Conservation (phyloP, 2,113 vertebrate genomes). For the Eurypyga helias region DNA sequence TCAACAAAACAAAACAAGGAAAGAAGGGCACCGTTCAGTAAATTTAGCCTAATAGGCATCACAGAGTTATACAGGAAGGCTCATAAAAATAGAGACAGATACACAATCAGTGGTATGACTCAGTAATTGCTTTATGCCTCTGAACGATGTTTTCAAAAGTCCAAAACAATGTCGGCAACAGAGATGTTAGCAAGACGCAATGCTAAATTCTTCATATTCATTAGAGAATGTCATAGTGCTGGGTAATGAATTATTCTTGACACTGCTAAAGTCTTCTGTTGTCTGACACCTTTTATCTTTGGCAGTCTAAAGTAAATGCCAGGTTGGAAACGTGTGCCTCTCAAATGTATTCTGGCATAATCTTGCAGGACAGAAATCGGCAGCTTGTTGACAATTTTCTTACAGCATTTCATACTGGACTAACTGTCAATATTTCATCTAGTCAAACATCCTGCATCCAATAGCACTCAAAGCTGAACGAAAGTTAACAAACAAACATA, state of each 20-base stretch:
- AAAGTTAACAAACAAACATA: conserved; percentile 31
- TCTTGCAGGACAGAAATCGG: conserved; percentile 21
- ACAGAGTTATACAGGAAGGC: neutral
- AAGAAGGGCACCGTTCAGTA: neutral
- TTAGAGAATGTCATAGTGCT: conserved; percentile 44
- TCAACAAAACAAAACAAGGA: neutral
- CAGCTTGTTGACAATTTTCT: conserved; percentile 66
- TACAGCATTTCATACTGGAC: conserved; percentile 46
- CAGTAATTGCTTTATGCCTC: conserved; percentile 35
- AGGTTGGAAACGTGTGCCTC: conserved; percentile 7
- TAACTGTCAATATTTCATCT: conserved; percentile 41
- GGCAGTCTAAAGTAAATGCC: conserved; percentile 57
- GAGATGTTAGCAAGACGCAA: neutral
- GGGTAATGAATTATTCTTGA: conserved; percentile 46
- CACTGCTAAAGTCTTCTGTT: conserved; percentile 29
- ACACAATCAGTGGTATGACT: conserved; percentile 32
- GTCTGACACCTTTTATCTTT: conserved; percentile 63
- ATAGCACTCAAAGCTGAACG: neutral
- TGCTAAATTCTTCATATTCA: conserved; percentile 30
- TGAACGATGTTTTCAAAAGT: conserved; percentile 39
- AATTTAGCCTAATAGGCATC: conserved; percentile 48
- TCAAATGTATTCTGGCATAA: conserved; percentile 42
- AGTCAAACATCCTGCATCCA: conserved; percentile 30
- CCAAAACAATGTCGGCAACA: conserved; percentile 32
- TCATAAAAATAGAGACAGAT: conserved; percentile 26